A percentile compares a stretch with the other conserved stretches of the same genome.
Conservation (phyloP, 1,140 invertebrate species). For the Procambarus virginalis region DNA sequence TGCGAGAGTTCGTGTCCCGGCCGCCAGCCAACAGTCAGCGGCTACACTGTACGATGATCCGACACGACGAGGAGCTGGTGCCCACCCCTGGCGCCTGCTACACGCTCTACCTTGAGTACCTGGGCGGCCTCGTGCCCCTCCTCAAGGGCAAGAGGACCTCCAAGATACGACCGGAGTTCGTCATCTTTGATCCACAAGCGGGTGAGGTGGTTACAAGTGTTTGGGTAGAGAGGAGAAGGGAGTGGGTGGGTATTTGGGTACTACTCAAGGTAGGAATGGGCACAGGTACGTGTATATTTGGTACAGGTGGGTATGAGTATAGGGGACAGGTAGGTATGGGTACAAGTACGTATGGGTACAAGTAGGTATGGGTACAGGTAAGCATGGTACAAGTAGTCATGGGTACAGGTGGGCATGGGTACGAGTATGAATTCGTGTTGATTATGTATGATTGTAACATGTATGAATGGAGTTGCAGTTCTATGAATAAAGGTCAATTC, state of each 20-base stretch:
- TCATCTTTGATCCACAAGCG: conserved; percentile 96
- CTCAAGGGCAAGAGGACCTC: conserved; percentile 96
- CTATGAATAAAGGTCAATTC: too few species aligned
- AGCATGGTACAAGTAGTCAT: too few species aligned
- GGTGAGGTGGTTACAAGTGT: conserved; percentile 75
- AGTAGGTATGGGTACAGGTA: too few species aligned
- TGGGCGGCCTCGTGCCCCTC: conserved; percentile 95
- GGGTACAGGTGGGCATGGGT: too few species aligned
- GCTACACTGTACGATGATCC: conserved; percentile 96
- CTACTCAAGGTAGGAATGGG: background rate
- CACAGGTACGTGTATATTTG: background rate
- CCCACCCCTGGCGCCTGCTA: conserved; percentile 85
- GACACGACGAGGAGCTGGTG: conserved; percentile 80
- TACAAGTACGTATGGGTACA: too few species aligned
- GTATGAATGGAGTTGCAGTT: too few species aligned
- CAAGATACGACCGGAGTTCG: conserved; percentile 97
- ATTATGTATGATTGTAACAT: too few species aligned
- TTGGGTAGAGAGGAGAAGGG: too few species aligned
- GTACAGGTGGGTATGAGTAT: background rate
- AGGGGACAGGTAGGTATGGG: background rate
- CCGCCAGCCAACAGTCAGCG: conserved; percentile 89
- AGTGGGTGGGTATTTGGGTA: too few species aligned
- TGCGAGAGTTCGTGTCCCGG: conserved; percentile 94
- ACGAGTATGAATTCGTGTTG: too few species aligned
- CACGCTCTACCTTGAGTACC: conserved; percentile 96